These are phyloP conservation scores for Anisognathus igniventris DNA, from an alignment of 2,797 vertebrate genomes.

Conservation along the genomic window DNA sequence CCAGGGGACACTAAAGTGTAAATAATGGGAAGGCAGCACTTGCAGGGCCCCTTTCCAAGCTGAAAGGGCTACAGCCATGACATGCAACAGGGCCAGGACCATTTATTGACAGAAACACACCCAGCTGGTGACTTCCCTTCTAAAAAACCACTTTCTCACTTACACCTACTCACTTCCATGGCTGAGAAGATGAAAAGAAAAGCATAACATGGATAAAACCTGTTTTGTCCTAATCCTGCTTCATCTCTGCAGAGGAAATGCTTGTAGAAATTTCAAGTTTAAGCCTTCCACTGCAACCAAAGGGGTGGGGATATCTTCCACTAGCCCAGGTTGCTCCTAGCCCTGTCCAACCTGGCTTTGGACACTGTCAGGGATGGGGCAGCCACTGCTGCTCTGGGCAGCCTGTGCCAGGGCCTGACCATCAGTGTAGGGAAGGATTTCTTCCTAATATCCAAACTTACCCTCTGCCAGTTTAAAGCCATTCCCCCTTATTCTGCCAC, in stretches of 20 bases:
- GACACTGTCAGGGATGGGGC: not conserved
- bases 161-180: not conserved
- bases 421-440: not conserved
- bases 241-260: not conserved
- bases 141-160: not conserved
- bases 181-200: not conserved
- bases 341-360: not conserved
- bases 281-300: not conserved
- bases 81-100: not conserved
- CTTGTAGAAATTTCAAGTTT: not conserved
- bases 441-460: not conserved
- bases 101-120: fast-evolving
- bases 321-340: fast-evolving
- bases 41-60: not conserved
- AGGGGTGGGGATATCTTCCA: not conserved
- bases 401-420: not conserved
- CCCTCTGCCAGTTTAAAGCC: not conserved
- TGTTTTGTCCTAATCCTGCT: not conserved
- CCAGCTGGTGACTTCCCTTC: not conserved
- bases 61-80: not conserved
- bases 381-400: not conserved
- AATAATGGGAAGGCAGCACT: not conserved
- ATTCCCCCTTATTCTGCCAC: not conserved
- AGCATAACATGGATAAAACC: not conserved
- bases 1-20: not conserved